Evolutionary conservation across 2,797 vertebrate species (phyloP).

Genomic region (Ispidina picta): DNA sequence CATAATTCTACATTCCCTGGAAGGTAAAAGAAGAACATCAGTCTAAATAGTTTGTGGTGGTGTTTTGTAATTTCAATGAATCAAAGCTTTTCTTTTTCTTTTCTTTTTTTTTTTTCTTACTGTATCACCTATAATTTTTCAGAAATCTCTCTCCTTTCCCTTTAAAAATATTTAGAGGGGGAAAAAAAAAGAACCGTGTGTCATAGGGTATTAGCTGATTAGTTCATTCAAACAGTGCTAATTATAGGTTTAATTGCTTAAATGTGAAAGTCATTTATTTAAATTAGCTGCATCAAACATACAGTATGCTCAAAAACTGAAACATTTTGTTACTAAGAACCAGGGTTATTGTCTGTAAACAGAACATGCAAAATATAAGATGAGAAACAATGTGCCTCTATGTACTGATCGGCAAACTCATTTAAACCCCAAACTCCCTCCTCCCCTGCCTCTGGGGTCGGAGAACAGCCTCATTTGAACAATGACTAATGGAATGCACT

Average conservation of each 20-base stretch:
- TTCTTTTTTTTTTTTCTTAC: not conserved
- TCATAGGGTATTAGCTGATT: constrained; percentile 55
- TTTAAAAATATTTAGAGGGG: constrained; percentile 48
- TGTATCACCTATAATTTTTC: constrained; percentile 18
- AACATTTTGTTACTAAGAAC: constrained; percentile 35
- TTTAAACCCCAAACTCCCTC: constrained; percentile 72
- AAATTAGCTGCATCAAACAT: constrained; percentile 51
- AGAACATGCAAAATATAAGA: constrained; percentile 50
- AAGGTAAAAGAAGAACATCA: constrained; percentile 25
- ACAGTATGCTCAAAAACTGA: constrained; percentile 34
- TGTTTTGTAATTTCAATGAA: constrained; percentile 47
- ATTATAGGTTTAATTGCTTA: constrained; percentile 57
- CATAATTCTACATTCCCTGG: constrained; percentile 27
- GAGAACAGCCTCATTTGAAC: constrained; percentile 64
- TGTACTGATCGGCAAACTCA: constrained; percentile 69
- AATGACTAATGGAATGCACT: constrained; percentile 71
- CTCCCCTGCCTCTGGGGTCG: constrained; percentile 63
- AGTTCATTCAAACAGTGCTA: constrained; percentile 50
- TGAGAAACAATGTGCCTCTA: constrained; percentile 62
- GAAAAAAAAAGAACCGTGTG: constrained; percentile 1
- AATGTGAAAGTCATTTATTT: constrained; percentile 59
- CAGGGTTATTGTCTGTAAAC: constrained; percentile 37
- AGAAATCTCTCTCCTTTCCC: constrained; percentile 13
- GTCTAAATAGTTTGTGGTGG: constrained; percentile 12
- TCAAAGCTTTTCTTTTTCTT: constrained; percentile 17